Conservation (phyloP, 2,113 vertebrate species). For the Callaeas wilsoni region DNA sequence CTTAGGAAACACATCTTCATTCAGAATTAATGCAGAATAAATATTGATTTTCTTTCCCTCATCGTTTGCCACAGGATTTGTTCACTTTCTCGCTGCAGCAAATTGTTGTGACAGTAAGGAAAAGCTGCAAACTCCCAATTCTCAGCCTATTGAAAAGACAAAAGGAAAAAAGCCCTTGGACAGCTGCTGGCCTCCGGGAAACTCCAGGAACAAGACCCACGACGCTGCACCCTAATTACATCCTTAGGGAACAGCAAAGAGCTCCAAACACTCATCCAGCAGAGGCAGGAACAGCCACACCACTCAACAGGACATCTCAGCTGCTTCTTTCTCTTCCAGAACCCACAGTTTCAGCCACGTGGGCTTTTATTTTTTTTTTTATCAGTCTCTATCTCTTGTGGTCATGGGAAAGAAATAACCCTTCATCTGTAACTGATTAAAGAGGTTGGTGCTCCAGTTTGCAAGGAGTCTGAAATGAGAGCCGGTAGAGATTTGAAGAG, state of each 20-base stretch:
- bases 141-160: neutral
- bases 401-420: slow-evolving; percentile 24
- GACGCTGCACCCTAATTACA: neutral
- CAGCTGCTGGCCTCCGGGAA: slow-evolving; percentile 23
- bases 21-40: neutral
- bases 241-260: slow-evolving; percentile 22
- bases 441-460: neutral
- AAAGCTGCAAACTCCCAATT: neutral
- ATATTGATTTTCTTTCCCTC: neutral
- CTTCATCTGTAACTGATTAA: slow-evolving; percentile 40
- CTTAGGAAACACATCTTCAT: neutral
- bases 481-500: neutral
- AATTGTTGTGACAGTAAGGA: neutral
- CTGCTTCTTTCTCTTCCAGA: slow-evolving; percentile 1
- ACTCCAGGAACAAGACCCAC: neutral
- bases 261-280: neutral
- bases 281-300: neutral
- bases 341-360: neutral
- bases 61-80: fast-evolving
- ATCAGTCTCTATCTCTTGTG: neutral
- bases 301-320: neutral
- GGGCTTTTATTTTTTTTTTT: neutral
- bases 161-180: neutral
- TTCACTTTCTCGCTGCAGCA: neutral
- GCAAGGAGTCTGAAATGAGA: neutral